Percentiles rank a stretch among this genome's conserved stretches.
These are phyloP conservation scores for Elysia chlorotica DNA, from an alignment of 1,140 invertebrate species.

Conservation along the genomic window DNA sequence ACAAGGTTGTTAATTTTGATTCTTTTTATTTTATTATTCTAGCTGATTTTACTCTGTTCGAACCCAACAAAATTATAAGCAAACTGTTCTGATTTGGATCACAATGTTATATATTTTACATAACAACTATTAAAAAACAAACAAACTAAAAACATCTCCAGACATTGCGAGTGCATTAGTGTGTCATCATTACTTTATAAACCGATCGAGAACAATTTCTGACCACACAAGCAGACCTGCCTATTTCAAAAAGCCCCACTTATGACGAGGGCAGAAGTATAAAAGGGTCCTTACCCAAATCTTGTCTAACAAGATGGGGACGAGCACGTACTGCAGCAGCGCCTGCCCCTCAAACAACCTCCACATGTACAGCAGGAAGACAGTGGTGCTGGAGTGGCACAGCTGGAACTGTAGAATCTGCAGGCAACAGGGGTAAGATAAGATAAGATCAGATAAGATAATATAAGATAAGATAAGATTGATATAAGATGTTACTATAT, in stretches of 20 bases:
- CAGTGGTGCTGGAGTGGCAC: conserved; percentile 72
- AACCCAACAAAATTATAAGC: too few relatives aligned
- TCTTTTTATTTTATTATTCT: too few relatives aligned
- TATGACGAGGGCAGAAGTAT: not conserved
- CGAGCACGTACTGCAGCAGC: conserved; percentile 74
- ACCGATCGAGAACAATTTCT: not conserved
- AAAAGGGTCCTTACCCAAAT: conserved; percentile 45
- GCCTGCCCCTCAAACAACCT: conserved; percentile 80
- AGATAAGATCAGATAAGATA: too few relatives aligned
- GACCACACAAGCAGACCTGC: not conserved
- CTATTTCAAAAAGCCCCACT: too few relatives aligned
- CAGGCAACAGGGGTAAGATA: not conserved
- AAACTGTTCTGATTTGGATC: too few relatives aligned
- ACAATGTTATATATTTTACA: not conserved
- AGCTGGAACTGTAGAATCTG: conserved; percentile 63
- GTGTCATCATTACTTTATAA: not conserved
- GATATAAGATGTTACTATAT: not conserved
- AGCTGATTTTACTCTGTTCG: too few relatives aligned
- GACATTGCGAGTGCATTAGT: not conserved
- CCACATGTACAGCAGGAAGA: conserved; percentile 77
- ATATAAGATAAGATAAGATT: too few relatives aligned
- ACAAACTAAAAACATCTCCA: not conserved
- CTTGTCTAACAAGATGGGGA: conserved; percentile 81
- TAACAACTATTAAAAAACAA: not conserved
- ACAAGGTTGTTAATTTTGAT: too few relatives aligned